phyloP scores from a whole-genome alignment of 2,797 vertebrate species.

The Lithobates sylvaticus region DNA sequence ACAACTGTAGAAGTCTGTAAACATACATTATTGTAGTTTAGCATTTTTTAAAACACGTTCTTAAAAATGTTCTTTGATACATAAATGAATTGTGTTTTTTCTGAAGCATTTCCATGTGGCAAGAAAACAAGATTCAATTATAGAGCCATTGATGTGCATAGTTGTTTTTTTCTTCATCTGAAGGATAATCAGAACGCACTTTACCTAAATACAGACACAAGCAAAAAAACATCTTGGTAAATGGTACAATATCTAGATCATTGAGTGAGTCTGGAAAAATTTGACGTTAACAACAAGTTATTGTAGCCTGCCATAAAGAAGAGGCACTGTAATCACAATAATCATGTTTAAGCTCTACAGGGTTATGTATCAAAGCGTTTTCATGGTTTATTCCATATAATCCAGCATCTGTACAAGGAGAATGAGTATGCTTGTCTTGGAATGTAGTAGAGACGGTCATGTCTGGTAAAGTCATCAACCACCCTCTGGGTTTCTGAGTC shows the following conservation, averaged over 20 bases:
- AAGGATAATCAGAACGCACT: neutral
- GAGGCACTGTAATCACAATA: neutral
- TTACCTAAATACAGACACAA: neutral
- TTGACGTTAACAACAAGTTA: neutral
- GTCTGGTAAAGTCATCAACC: conserved; percentile 45
- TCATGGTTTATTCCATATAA: neutral
- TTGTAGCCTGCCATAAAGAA: neutral
- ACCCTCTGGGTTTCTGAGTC: conserved; percentile 10
- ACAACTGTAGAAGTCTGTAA: no score
- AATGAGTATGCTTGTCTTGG: neutral
- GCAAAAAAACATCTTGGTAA: no score
- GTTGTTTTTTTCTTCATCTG: neutral
- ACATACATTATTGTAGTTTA: no score
- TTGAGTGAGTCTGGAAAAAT: neutral
- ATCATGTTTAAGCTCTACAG: neutral
- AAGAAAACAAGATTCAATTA: neutral
- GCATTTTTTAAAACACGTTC: no score
- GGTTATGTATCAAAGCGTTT: neutral
- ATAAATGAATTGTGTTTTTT: no score
- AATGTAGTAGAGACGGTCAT: conserved; percentile 7
- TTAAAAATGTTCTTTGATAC: no score
- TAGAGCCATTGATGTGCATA: no score
- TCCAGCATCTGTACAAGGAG: neutral
- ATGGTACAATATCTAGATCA: no score
- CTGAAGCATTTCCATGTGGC: neutral